Evolutionary conservation across 2,113 vertebrate genomes (phyloP), one percentile per base, ranked within the genome.

Genomic region (Hymenochirus boettgeri): DNA sequence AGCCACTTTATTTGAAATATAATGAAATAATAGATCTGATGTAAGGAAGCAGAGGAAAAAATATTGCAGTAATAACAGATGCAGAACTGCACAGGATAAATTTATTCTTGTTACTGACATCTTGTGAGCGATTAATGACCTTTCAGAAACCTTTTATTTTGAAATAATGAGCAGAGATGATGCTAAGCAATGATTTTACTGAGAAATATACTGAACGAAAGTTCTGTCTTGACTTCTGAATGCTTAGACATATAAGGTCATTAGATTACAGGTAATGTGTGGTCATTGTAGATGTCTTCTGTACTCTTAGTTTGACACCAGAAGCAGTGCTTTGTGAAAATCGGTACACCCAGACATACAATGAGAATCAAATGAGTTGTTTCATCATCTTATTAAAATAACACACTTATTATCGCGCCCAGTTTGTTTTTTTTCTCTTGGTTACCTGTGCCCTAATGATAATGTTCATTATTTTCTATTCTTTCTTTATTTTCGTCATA

Each of bases 111-210:
- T 7, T 48, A 19, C 46, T 48, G 8, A 48, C 21, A 21, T 7
- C 46, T 48, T 48, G 22, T 48, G 46, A 48, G 46, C 22, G 46
- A 48, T 48, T 21, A 19, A 48, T 13, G 46, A 22, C 46, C n/a
- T 48, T 48, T 12, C 46, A 19, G 6, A 48, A 48, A 21, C 19
- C 19, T 19, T 48, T 48, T 48, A 9, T 22, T 31, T 5, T 48
- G n/a, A 2, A 5, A 19, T 48, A 21, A 48, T 48, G 46, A 48
- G 46, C 2, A 5, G 22, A 22, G 21, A 48, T 48, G 19, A 48
- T 19, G 45, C n/a, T 19, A 48, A 22, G 18, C 46, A 21, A 4
- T 4, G 46, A 48, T 5, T 21, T 19, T 12, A 7, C 8, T 3
- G 3, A 33, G 7, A 2, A 3, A 2, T n/a, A n/a, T n/a, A n/a